Conservation (phyloP, 2,113 vertebrate species). For the Hippocampus zosterae region DNA sequence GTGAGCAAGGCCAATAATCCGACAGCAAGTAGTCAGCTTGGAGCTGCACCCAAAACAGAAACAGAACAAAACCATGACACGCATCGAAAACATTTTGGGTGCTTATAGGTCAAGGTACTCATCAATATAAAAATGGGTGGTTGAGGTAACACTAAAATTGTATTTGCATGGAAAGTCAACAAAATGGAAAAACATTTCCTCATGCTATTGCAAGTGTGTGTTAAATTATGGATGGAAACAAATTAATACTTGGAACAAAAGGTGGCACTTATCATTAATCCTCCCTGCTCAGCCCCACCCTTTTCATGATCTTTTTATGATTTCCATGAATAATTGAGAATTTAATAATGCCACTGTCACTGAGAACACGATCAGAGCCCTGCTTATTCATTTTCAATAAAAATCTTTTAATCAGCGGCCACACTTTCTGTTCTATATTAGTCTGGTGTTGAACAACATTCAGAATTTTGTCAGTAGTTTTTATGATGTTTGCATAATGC, state of each 20-base stretch:
- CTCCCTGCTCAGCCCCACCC: not conserved
- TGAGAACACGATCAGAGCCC: not conserved
- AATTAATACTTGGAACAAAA: not conserved
- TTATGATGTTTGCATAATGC: not conserved
- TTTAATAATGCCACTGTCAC: not conserved
- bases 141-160: too few species aligned
- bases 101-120: too few species aligned
- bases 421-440: not conserved
- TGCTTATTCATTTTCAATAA: not conserved
- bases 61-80: too few species aligned
- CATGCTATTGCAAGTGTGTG: not conserved
- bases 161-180: too few species aligned
- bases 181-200: not conserved
- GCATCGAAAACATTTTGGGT: too few species aligned
- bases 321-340: conserved; percentile 1
- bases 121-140: too few species aligned
- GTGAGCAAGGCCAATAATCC: too few species aligned
- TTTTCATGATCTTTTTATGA: not conserved
- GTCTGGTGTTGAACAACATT: not conserved
- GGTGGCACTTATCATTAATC: not conserved
- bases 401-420: not conserved
- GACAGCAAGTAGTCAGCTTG: too few species aligned
- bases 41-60: too few species aligned
- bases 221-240: not conserved
- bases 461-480: not conserved